A percentile compares a stretch with the other conserved stretches of the same genome.
phyloP scores from a whole-genome alignment of 2,888 invertebrate species.

The Phengaris alcon region DNA sequence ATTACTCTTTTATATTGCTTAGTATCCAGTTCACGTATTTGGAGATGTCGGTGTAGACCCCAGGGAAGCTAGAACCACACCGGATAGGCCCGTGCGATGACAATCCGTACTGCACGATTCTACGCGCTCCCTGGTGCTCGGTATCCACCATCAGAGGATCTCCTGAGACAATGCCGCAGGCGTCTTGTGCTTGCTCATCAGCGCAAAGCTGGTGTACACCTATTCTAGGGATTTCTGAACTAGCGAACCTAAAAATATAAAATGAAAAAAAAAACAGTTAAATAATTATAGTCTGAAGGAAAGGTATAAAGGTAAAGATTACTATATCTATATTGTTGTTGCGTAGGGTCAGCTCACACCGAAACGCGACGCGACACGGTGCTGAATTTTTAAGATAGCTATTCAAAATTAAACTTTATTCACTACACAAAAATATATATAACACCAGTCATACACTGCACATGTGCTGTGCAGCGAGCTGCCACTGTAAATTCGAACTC shows the following conservation, averaged over 20 bases:
- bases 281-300: too few relatives aligned
- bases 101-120: conserved; percentile 46
- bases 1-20: conserved; percentile 40
- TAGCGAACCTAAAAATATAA: neutral
- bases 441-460: too few relatives aligned
- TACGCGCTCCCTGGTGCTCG: conserved; percentile 12
- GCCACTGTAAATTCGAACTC: too few relatives aligned
- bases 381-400: too few relatives aligned
- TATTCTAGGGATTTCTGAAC: neutral
- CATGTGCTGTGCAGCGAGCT: too few relatives aligned
- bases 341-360: too few relatives aligned
- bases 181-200: conserved; percentile 71
- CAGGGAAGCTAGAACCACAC: conserved; percentile 54
- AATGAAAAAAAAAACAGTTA: neutral
- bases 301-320: too few relatives aligned
- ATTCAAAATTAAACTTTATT: too few relatives aligned
- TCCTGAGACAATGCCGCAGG: conserved; percentile 83
- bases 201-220: conserved; percentile 45
- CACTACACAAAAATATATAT: too few relatives aligned
- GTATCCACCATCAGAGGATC: conserved; percentile 76
- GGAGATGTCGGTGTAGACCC: conserved; percentile 61
- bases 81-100: conserved; percentile 42
- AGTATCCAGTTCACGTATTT: conserved; percentile 62
- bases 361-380: too few relatives aligned
- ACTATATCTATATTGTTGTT: too few relatives aligned